Evolutionary conservation across 2,888 invertebrate species (phyloP).

Genomic region (Iphiclides podalirius): DNA sequence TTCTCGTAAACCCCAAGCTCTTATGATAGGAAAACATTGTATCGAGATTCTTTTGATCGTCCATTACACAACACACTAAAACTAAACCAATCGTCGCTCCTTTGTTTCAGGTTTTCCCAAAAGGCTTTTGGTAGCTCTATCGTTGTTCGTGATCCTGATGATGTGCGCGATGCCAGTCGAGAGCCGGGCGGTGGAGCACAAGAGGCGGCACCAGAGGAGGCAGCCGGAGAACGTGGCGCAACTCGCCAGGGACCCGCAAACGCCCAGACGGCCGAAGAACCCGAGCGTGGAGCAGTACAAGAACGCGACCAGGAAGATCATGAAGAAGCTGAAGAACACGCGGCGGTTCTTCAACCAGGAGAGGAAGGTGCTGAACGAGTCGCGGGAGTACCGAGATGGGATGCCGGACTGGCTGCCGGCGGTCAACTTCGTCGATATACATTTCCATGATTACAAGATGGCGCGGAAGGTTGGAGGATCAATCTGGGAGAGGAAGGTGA

Average conservation of each 20-base stretch:
- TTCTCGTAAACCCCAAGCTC: too few species aligned
- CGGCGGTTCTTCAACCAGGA: conserved; percentile 57
- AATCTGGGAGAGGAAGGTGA: conserved; percentile 62
- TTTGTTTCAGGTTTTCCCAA: conserved; percentile 75
- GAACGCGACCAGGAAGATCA: conserved; percentile 56
- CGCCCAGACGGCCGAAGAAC: conserved; percentile 45
- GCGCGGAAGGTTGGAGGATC: conserved; percentile 41
- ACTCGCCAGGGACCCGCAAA: conserved; percentile 48
- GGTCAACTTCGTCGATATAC: conserved; percentile 67
- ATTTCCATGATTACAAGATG: conserved; percentile 55
- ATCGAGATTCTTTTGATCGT: too few species aligned
- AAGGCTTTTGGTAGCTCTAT: conserved; percentile 75
- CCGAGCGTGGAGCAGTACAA: conserved; percentile 50
- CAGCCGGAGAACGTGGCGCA: conserved; percentile 43
- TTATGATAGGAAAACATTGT: too few species aligned
- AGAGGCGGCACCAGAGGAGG: conserved; percentile 54
- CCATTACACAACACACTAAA: too few species aligned
- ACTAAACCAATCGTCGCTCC: too few species aligned
- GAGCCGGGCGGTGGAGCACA: conserved; percentile 54
- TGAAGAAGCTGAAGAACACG: conserved; percentile 59
- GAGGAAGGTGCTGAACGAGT: conserved; percentile 51
- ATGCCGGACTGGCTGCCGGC: conserved; percentile 68
- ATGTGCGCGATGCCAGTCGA: conserved; percentile 67
- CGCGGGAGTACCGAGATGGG: conserved; percentile 57
- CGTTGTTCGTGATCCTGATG: conserved; percentile 62